Conservation (phyloP, 2,797 vertebrate genomes). For the Periophthalmus magnuspinnatus region DNA sequence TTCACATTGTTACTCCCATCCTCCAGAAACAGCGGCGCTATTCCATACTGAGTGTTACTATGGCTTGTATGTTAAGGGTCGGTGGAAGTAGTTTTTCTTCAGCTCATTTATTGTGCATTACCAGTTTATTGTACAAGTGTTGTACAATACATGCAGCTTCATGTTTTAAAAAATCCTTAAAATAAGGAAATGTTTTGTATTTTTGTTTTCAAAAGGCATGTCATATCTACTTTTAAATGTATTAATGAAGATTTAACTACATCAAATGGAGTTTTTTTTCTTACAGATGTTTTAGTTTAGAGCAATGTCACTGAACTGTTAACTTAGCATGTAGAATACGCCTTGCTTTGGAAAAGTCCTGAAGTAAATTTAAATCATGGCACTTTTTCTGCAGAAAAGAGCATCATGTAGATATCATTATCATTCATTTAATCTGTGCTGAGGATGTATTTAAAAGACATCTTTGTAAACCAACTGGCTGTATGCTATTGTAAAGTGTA, state of each 20-base stretch:
- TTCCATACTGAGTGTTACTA: slow-evolving; percentile 69
- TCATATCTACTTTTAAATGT: slow-evolving; percentile 98
- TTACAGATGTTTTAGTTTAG: slow-evolving; percentile 92
- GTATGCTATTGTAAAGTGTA: slow-evolving; percentile 82
- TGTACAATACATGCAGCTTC: slow-evolving; percentile 98
- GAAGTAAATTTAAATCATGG: slow-evolving; percentile 89
- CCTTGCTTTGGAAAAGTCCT: slow-evolving; percentile 91
- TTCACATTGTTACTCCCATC: slow-evolving; percentile 42
- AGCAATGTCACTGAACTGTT: slow-evolving; percentile 93
- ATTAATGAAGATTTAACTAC: slow-evolving; percentile 99
- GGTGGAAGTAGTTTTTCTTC: slow-evolving; percentile 83
- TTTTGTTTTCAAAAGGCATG: slow-evolving; percentile 98
- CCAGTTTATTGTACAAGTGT: slow-evolving; percentile 95
- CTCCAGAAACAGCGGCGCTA: slow-evolving; percentile 14
- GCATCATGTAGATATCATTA: slow-evolving; percentile 72
- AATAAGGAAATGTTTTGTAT: slow-evolving; percentile 97
- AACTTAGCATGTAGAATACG: slow-evolving; percentile 92
- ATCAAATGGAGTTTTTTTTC: slow-evolving; percentile 85
- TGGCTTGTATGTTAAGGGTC: slow-evolving; percentile 80
- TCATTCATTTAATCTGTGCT: slow-evolving; percentile 86
- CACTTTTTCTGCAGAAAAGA: slow-evolving; percentile 89
- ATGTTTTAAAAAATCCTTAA: slow-evolving; percentile 92
- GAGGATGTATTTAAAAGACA: slow-evolving; percentile 91
- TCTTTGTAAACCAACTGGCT: slow-evolving; percentile 88
- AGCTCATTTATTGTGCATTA: slow-evolving; percentile 97